Conservation (phyloP, 2,888 invertebrate genomes). For the Dichetophora obliterata region DNA sequence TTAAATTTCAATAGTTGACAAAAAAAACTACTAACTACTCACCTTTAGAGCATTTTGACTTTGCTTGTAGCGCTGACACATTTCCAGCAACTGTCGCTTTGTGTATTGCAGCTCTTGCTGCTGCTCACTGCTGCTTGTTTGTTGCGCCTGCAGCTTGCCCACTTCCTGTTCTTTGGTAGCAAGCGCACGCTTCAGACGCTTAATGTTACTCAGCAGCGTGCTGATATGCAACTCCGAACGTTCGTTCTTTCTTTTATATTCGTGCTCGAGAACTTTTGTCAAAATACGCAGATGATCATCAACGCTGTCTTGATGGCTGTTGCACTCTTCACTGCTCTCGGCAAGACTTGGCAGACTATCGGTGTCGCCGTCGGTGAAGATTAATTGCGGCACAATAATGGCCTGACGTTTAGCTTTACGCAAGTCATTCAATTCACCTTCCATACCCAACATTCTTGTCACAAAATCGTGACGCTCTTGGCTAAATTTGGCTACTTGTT, state of each 20-base stretch:
- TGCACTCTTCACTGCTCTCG: not conserved
- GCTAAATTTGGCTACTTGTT: conserved; percentile 51
- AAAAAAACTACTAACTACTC: too few relatives aligned
- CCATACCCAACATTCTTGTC: conserved; percentile 39
- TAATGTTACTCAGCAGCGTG: conserved; percentile 53
- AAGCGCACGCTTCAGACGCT: conserved; percentile 53
- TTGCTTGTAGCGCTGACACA: conserved; percentile 52
- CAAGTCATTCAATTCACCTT: conserved; percentile 41
- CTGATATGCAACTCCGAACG: conserved; percentile 58
- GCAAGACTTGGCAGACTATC: not conserved
- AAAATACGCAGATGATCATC: conserved; percentile 53
- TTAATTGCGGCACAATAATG: conserved; percentile 38
- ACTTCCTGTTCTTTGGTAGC: conserved; percentile 51
- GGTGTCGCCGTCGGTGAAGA: not conserved
- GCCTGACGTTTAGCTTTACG: conserved; percentile 46
- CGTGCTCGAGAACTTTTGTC: conserved; percentile 56
- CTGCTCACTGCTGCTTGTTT: conserved; percentile 41
- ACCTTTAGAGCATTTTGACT: conserved; percentile 54
- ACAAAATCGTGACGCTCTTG: conserved; percentile 41
- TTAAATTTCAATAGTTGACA: too few relatives aligned
- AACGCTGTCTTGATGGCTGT: conserved; percentile 6
- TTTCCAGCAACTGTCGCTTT: conserved; percentile 46
- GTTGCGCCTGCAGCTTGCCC: conserved; percentile 45
- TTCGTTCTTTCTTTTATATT: conserved; percentile 56
- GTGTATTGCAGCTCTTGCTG: conserved; percentile 55